Conservation (phyloP, 2,797 vertebrate species). For the Diplodus sargus region DNA sequence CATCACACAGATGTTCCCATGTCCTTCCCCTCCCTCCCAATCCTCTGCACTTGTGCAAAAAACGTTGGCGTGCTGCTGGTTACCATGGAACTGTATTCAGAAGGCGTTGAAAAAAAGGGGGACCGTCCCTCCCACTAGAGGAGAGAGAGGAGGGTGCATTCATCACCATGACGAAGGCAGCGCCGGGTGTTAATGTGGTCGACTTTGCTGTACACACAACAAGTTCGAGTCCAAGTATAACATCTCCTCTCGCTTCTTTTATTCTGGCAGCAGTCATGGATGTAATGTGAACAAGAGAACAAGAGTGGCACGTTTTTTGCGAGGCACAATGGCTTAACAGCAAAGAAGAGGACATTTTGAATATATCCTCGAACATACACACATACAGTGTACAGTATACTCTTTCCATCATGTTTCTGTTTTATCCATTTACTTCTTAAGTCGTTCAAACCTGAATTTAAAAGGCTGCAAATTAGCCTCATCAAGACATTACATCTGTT, state of each 20-base stretch:
- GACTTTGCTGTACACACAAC: constrained; percentile 22
- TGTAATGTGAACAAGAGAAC: neutral
- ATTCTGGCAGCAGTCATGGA: constrained; percentile 7
- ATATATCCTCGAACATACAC: neutral
- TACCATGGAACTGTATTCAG: constrained; percentile 70
- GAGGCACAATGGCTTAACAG: neutral
- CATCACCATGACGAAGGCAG: constrained; percentile 41
- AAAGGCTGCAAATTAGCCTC: neutral
- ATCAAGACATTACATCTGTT: neutral
- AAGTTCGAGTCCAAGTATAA: constrained; percentile 3
- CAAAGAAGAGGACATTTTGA: neutral
- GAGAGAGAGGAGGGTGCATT: constrained; percentile 42
- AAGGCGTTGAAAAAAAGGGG: constrained; percentile 25
- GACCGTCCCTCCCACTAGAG: constrained; percentile 48
- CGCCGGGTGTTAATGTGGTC: constrained; percentile 6
- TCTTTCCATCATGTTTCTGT: neutral
- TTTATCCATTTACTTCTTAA: neutral
- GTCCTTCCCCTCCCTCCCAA: constrained; percentile 46
- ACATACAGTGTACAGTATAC: neutral
- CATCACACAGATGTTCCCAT: constrained; percentile 62
- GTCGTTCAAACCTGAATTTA: neutral
- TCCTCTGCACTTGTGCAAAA: constrained; percentile 52
- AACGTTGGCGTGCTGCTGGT: constrained; percentile 59
- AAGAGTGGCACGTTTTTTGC: neutral
- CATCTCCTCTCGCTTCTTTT: constrained; percentile 1